Conservation (phyloP, 2,888 invertebrate species). For the Cephus spinipes region DNA sequence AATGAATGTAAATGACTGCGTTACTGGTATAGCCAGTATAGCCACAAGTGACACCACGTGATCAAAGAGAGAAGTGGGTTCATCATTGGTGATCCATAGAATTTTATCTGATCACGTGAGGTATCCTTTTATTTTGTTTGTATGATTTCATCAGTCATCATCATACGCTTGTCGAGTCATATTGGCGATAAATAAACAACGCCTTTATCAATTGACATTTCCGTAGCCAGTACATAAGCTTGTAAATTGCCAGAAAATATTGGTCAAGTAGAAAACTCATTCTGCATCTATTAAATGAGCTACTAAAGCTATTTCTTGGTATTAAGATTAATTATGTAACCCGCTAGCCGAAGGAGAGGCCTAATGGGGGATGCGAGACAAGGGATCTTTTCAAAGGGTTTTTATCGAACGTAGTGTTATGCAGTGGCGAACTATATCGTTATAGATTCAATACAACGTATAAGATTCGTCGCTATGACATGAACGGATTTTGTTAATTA, state of each 20-base stretch:
- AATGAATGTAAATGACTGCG: not conserved
- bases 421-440: too few species aligned
- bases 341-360: too few species aligned
- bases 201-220: conserved; percentile 13
- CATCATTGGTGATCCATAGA: conserved; percentile 9
- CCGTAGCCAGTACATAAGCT: not conserved
- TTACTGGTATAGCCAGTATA: not conserved
- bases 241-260: not conserved
- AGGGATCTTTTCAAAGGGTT: too few species aligned
- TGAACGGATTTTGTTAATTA: too few species aligned
- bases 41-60: not conserved
- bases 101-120: conserved; percentile 28
- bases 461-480: too few species aligned
- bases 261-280: not conserved
- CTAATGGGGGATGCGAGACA: too few species aligned
- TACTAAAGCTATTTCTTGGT: too few species aligned
- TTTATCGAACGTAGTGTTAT: too few species aligned
- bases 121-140: conserved; percentile 23
- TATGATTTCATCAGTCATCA: conserved; percentile 19
- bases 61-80: not conserved
- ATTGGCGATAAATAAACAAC: conserved; percentile 13
- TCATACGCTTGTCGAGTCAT: conserved; percentile 17
- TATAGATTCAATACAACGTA: too few species aligned
- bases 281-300: not conserved
- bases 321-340: too few species aligned